Conservation (phyloP, 2,888 invertebrate species). For the Dicycla oo region DNA sequence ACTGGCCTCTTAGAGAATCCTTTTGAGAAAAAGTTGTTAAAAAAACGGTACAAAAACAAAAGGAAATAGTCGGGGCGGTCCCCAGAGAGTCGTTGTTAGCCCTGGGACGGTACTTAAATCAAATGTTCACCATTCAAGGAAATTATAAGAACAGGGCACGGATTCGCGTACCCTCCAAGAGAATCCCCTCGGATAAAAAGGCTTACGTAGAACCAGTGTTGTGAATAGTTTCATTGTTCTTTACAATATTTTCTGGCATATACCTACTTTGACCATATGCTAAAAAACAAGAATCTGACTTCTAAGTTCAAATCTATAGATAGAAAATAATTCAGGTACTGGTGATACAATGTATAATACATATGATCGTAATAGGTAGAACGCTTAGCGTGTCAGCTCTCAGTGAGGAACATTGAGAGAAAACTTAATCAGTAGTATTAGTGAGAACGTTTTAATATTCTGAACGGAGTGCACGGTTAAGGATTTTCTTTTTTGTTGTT, state of each 20-base stretch:
- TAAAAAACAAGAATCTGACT: not conserved
- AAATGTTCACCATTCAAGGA: conserved; percentile 89
- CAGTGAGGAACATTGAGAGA: conserved; percentile 62
- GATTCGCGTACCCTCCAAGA: conserved; percentile 79
- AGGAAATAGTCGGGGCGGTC: conserved; percentile 89
- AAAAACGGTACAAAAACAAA: conserved; percentile 87
- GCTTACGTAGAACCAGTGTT: conserved; percentile 78
- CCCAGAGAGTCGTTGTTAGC: conserved; percentile 84
- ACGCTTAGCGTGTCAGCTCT: conserved; percentile 32
- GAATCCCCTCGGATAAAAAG: conserved; percentile 82
- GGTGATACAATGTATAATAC: conserved; percentile 21
- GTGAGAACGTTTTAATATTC: conserved; percentile 79
- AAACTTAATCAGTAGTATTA: conserved; percentile 75
- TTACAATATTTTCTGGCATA: conserved; percentile 63
- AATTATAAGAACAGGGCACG: conserved; percentile 88
- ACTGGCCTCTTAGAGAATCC: conserved; percentile 81
- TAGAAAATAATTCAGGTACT: not conserved
- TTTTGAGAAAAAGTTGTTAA: conserved; percentile 86
- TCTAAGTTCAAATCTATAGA: not conserved
- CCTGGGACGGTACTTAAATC: conserved; percentile 89
- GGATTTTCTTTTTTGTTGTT: conserved; percentile 80
- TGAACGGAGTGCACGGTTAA: conserved; percentile 74
- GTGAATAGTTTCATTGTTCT: conserved; percentile 77
- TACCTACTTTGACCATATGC: conserved; percentile 2
- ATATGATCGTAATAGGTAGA: conserved; percentile 21